A percentile compares a stretch with the other conserved stretches of the same genome.
These are phyloP conservation scores for Lordiphosa mommai DNA, from an alignment of 1,140 invertebrate species.

Conservation along the genomic window DNA sequence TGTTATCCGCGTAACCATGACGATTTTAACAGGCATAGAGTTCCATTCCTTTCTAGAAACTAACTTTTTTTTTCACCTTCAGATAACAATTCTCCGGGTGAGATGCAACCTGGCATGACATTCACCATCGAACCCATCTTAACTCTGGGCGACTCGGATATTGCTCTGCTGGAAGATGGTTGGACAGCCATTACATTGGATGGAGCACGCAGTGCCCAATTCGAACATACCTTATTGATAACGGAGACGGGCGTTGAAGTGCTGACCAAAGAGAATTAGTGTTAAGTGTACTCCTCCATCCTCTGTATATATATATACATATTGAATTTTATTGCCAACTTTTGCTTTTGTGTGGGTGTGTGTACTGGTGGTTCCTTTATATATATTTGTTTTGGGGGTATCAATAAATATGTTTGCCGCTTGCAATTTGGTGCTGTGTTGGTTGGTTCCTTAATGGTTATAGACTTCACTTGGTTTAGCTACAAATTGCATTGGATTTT, in stretches of 20 bases:
- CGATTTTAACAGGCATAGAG: too few species aligned
- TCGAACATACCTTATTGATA: constrained; percentile 94
- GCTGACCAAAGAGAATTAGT: constrained; percentile 81
- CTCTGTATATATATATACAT: neutral
- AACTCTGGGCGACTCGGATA: constrained; percentile 85
- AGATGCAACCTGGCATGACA: constrained; percentile 93
- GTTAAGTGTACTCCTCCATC: neutral
- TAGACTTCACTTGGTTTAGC: constrained; percentile 15
- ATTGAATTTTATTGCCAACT: constrained; percentile 28
- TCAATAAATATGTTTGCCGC: constrained; percentile 27
- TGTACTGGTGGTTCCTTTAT: neutral
- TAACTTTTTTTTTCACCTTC: neutral
- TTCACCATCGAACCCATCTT: constrained; percentile 97
- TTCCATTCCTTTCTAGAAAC: too few species aligned
- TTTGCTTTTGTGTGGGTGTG: neutral
- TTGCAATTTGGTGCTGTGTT: constrained; percentile 10
- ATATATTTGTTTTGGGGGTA: constrained; percentile 12
- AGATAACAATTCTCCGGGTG: constrained; percentile 86
- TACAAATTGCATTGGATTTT: constrained; percentile 61
- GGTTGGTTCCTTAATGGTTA: constrained; percentile 6
- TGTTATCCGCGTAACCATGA: too few species aligned
- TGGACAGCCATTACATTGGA: constrained; percentile 93
- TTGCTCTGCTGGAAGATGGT: constrained; percentile 89
- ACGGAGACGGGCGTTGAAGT: constrained; percentile 87
- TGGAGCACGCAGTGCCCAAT: constrained; percentile 90